Evolutionary conservation across 2,888 invertebrate species (phyloP).

Genomic region (Meliscaeva auricollis): DNA sequence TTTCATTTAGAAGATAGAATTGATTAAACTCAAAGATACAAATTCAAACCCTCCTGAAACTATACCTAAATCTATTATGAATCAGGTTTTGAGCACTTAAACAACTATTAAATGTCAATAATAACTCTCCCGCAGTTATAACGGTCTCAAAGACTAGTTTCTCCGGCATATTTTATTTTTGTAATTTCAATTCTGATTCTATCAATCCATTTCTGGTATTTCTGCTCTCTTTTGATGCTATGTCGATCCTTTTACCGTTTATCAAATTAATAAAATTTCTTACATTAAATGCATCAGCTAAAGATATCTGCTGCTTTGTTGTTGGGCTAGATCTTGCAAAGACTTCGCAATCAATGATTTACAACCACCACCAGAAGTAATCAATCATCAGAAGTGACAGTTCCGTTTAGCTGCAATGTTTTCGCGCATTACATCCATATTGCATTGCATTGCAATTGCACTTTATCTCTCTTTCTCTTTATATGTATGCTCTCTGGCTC

Average conservation of each 20-base stretch:
- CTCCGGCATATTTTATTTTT: neutral
- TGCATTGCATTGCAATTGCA: conserved; percentile 39
- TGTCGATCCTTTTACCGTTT: conserved; percentile 22
- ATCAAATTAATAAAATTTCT: conserved; percentile 8
- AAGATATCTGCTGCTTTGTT: neutral
- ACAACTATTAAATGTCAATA: too few relatives aligned
- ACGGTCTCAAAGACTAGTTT: neutral
- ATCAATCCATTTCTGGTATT: conserved; percentile 22
- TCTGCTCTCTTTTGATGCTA: neutral
- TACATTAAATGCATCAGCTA: conserved; percentile 8
- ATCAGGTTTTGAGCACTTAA: too few relatives aligned
- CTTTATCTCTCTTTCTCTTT: conserved; percentile 27
- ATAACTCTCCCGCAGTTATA: too few relatives aligned
- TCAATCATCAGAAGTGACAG: conserved; percentile 71
- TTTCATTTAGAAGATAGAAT: too few relatives aligned
- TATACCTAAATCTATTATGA: too few relatives aligned
- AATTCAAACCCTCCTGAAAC: too few relatives aligned
- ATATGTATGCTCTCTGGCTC: conserved; percentile 20
- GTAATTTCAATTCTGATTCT: conserved; percentile 1
- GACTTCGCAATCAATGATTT: conserved; percentile 52
- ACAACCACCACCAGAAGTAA: conserved; percentile 40
- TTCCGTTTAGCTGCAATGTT: conserved; percentile 62
- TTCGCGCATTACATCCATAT: conserved; percentile 18
- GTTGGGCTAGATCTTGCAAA: neutral
- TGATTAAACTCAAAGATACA: too few relatives aligned